Evolutionary conservation across 2,797 vertebrate species (phyloP), one percentile per base, ranked within the genome.

Genomic region (Staurois parvus): DNA sequence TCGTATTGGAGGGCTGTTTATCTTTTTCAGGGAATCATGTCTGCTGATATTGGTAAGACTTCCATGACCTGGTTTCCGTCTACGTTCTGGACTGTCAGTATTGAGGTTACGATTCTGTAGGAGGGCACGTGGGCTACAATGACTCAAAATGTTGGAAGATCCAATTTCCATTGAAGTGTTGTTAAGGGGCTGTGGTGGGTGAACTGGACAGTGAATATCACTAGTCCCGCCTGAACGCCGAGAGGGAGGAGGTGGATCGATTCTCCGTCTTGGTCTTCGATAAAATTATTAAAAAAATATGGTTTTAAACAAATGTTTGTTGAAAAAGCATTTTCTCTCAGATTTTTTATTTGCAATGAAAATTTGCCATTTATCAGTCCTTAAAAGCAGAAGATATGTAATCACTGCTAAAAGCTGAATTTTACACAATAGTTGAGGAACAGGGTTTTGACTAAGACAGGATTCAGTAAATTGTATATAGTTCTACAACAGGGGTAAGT

Each of bases 41-140:
- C 98, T 96, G 89, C 95, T 98, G 92, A 99, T 97, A 92, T 98
- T 98, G 1, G 96, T 97, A 79, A 99, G 95, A 66, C 98, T 98
- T 91, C 97, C 96, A 0, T 98, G 98, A 30, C 96, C 97, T 0
- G 96, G 95, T 73, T 97, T 94, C 1, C 96, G 95, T 37, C 97
- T 93, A 19, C 96, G 94, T 70, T 99, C 98, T 0, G 98, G 98
- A 90, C 98, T 99, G 91, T 98, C 97, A 0, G 92, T 92, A 0
- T 94, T 94, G 83, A 97, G 86, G 85, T 89, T 93, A 28, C 97
- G 96, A 70, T 94, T 96, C 62, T 98, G 95, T 82, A 98, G 94
- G 84, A 97, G 94, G 88, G 96, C 95, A 67, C 98, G 95, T 0
- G 97, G 96, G 83, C 94, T 96, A 92, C 96, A 95, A 92, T 98